A percentile compares a stretch with the other conserved stretches of the same genome.
Evolutionary conservation across 2,888 invertebrate genomes (phyloP).

Genomic region (Mamestra brassicae): DNA sequence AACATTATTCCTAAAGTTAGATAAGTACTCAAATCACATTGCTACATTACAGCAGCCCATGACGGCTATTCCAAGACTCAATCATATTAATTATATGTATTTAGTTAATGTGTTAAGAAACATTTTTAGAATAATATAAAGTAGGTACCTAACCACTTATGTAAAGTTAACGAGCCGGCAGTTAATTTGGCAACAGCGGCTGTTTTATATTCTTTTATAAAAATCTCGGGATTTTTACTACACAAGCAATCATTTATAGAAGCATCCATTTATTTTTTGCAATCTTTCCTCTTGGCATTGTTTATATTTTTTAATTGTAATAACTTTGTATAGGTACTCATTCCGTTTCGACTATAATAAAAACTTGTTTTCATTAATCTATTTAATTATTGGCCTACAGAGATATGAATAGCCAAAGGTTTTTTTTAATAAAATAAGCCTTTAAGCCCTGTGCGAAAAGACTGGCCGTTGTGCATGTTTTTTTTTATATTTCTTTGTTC

Average conservation of each 20-base stretch:
- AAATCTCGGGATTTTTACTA: background rate
- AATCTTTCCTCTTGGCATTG: background rate
- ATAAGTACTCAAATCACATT: background rate
- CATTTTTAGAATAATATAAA: background rate
- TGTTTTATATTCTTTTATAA: constrained; percentile 9
- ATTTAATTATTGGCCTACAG: background rate
- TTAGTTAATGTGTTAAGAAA: constrained; percentile 26
- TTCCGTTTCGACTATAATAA: background rate
- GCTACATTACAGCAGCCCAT: background rate
- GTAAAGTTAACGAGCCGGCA: background rate
- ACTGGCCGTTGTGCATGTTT: no score
- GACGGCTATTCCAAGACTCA: background rate
- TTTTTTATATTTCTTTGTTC: no score
- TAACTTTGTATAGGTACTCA: background rate
- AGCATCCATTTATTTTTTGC: background rate
- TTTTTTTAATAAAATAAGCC: background rate
- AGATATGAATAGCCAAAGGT: background rate
- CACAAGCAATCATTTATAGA: background rate
- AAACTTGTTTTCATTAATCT: background rate
- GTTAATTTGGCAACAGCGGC: constrained; percentile 6
- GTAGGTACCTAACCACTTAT: background rate
- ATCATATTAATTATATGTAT: constrained; percentile 29
- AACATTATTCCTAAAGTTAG: no score
- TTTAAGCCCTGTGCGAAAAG: no score
- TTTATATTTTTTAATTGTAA: background rate